Conservation (phyloP, 2,797 vertebrate species). For the Malacoraja senta region DNA sequence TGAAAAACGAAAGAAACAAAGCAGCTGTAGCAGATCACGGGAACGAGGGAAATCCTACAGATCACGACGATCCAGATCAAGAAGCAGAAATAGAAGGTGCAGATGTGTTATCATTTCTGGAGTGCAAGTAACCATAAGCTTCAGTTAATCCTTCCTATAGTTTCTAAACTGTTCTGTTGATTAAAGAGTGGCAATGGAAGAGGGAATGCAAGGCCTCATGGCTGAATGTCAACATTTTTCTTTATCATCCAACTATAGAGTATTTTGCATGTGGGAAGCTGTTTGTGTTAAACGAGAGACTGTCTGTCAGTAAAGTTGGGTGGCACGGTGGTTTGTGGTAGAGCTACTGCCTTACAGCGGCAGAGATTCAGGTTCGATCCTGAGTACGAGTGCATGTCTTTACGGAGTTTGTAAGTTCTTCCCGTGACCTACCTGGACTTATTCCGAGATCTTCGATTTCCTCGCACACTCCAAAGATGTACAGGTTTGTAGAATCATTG, state of each 20-base stretch:
- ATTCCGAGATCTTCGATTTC: no score
- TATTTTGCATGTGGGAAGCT: neutral
- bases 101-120: constrained; percentile 29
- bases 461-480: no score
- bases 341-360: no score
- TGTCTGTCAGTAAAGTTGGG: neutral
- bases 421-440: no score
- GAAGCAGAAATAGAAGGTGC: constrained; percentile 81
- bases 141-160: neutral
- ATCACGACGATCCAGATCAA: constrained; percentile 72
- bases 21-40: constrained; percentile 71
- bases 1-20: constrained; percentile 75
- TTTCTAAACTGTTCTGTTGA: neutral
- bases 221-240: neutral
- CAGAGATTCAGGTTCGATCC: no score
- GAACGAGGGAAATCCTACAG: constrained; percentile 67
- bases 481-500: no score
- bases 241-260: neutral
- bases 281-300: neutral
- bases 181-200: neutral
- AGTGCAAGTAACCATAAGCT: neutral
- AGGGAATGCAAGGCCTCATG: no score
- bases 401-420: no score
- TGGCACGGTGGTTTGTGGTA: no score
- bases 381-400: no score